Conservation (phyloP, 1,140 invertebrate species). For the Drosophila sproati region DNA sequence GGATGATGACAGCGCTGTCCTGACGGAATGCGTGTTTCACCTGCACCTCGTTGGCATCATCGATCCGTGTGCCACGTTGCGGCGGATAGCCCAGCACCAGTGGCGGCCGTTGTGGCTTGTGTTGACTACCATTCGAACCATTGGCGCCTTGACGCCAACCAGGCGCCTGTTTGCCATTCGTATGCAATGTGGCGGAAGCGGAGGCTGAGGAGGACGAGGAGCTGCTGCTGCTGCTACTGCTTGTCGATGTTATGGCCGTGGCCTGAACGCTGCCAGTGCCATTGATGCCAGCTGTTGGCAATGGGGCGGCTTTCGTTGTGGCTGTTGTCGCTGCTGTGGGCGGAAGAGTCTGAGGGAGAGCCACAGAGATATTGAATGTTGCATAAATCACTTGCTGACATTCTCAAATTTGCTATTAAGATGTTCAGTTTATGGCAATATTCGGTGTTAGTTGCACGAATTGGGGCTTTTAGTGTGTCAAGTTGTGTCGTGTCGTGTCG, state of each 20-base stretch:
- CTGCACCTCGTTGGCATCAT: slow-evolving; percentile 90
- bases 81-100: slow-evolving; percentile 89
- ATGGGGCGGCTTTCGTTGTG: slow-evolving; percentile 45
- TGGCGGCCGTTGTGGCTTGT: slow-evolving; percentile 88
- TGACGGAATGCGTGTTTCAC: slow-evolving; percentile 93
- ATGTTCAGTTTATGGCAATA: neutral
- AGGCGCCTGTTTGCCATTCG: slow-evolving; percentile 61
- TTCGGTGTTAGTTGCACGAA: neutral
- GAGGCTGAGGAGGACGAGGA: slow-evolving; percentile 46
- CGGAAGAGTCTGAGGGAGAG: slow-evolving; percentile 58
- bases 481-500: too few species aligned
- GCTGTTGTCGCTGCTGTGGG: slow-evolving; percentile 48
- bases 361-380: neutral
- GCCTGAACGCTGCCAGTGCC: slow-evolving; percentile 70
- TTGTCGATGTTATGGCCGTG: slow-evolving; percentile 58
- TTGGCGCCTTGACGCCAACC: slow-evolving; percentile 81
- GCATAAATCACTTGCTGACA: slow-evolving; percentile 6
- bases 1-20: slow-evolving; percentile 94
- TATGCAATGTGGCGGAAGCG: slow-evolving; percentile 33
- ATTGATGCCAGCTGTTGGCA: slow-evolving; percentile 62
- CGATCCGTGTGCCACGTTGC: slow-evolving; percentile 86
- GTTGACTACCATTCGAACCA: slow-evolving; percentile 73
- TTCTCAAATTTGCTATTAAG: slow-evolving; percentile 1
- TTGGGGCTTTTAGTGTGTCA: too few species aligned
- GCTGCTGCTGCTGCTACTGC: slow-evolving; percentile 36